phyloP scores from a whole-genome alignment of 2,113 vertebrate species.

The Crotalus viridis region DNA sequence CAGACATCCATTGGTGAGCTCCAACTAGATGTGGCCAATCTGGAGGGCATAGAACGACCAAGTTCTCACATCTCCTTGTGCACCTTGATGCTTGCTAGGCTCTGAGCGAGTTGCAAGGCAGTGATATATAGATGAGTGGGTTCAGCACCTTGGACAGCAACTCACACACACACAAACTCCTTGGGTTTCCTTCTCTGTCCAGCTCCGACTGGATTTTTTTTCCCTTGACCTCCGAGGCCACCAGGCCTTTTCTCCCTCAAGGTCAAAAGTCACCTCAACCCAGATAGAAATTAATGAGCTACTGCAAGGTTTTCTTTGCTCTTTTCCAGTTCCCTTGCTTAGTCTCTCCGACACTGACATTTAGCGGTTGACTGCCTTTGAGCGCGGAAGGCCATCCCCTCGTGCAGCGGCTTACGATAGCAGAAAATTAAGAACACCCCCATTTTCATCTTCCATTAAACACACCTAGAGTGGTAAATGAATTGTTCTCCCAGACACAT shows the following conservation, averaged over 20 bases:
- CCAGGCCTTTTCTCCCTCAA: neutral
- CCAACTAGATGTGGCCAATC: neutral
- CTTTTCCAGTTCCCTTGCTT: neutral
- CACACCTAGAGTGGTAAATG: neutral
- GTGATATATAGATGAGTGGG: rapidly evolving
- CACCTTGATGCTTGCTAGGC: neutral
- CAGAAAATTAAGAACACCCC: neutral
- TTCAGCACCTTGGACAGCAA: slow-evolving; percentile 57
- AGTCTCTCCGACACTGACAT: neutral
- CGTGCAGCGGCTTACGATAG: neutral
- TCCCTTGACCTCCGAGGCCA: neutral
- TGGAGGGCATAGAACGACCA: neutral
- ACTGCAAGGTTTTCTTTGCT: neutral
- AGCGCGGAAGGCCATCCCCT: neutral
- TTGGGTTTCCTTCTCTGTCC: neutral
- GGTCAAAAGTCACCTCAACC: neutral
- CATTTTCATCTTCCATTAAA: neutral
- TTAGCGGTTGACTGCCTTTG: neutral
- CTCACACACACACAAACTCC: rapidly evolving
- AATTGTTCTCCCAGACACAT: neutral
- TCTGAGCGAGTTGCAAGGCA: neutral
- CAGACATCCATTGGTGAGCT: neutral
- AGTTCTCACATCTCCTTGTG: neutral
- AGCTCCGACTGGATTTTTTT: neutral
- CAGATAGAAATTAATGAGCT: neutral